A percentile compares a stretch with the other conserved stretches of the same genome.
These are phyloP conservation scores for Rhagoletis pomonella DNA, from an alignment of 1,140 invertebrate species.

Conservation along the genomic window DNA sequence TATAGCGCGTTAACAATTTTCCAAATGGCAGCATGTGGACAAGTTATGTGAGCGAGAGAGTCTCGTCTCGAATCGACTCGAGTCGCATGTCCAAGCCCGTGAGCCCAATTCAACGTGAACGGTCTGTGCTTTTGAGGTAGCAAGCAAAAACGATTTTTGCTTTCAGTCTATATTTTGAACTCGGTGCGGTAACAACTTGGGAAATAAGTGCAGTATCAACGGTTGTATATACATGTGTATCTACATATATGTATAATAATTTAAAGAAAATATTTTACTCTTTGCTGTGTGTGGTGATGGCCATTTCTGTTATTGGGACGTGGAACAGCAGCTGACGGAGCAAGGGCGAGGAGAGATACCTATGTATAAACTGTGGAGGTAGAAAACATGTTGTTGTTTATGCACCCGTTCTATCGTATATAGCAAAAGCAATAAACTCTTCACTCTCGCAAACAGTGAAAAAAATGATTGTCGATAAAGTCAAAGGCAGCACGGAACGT, in stretches of 20 bases:
- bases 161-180: conserved; percentile 35
- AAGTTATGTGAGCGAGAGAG: background rate
- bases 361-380: background rate
- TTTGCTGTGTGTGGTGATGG: background rate
- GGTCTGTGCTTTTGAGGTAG: background rate
- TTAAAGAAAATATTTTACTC: conserved; percentile 35
- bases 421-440: conserved; percentile 34
- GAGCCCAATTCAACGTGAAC: conserved; percentile 3
- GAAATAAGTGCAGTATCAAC: background rate
- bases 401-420: background rate
- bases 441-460: background rate
- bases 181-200: conserved; percentile 36
- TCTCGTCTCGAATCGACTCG: too few species aligned
- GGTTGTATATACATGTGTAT: background rate
- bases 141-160: background rate
- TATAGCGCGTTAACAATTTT: background rate
- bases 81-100: background rate
- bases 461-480: conserved; percentile 14
- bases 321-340: background rate
- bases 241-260: conserved; percentile 23
- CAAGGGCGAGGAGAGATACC: background rate
- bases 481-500: background rate
- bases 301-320: background rate
- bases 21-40: background rate
- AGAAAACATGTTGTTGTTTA: conserved; percentile 6